Base-by-base conservation (phyloP, 2,888 invertebrate genomes). In the Agrilus cyanescens region DNA sequence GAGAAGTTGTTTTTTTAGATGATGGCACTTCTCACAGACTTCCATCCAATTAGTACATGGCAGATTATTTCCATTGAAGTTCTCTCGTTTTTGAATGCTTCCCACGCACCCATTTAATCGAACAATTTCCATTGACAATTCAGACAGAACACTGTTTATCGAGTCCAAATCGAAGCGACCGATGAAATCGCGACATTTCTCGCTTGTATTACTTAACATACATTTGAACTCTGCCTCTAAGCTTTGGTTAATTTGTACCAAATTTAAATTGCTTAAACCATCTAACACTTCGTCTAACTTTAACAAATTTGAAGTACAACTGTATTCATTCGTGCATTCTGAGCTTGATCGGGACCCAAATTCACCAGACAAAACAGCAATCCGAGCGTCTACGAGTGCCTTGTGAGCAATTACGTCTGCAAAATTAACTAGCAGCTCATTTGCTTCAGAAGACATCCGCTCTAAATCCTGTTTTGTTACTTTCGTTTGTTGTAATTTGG, bases 351-450 rank as follows among this genome's bases (percentile, higher is more conserved):
- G 38, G 32, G 48, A 41, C 16, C 45, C 45, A 41, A 41, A 43
- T 40, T 51, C 45, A 38, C 47, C 45, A 37, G 50, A 59, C 54
- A 84, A 69, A 38, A 84, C 78, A 38, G 76, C 73, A 53, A 85
- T 78, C 55, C 84, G 74, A 41, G 85, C 83, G 66, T 86, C 84
- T 41, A 86, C 76, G 45, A 86, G 67, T 32, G 82, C 80, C 61
- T 82, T 83, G 53, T 82, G 82, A 25, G 82, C 82, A 37, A 82
- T 70, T 41, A 83, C 73, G 57, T 82, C 82, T 12, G 82, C 79
- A 56, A 80, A 80, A 58, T 80, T 80, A 34, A 71, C 69, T 43
- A 84, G 58, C 29, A 79, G 57, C 39, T 67, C 68, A 13, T 70
- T 63, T 1, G 73, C 70, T 45, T 71, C 68, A 14, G 64, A 60